Evolutionary conservation across 2,888 invertebrate species (phyloP), one percentile per base, ranked within the genome.

Genomic region (Latrodectus hesperus): DNA sequence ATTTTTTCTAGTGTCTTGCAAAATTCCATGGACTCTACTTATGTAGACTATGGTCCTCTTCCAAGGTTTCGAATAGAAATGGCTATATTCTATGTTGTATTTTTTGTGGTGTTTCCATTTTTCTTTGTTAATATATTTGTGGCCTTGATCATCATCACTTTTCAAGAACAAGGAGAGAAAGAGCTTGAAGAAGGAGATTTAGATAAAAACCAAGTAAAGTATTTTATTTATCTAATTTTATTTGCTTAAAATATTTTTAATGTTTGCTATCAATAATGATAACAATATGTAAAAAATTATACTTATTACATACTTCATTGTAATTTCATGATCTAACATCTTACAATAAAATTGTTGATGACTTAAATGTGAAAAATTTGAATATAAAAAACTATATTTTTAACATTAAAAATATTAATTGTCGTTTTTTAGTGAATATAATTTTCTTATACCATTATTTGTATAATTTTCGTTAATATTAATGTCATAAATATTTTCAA

Each of bases 51-150:
- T 94, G 99, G 99, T 94, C 99, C 99, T 93, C 96, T 98, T 93
- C 98, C 98, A 93, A 98, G 98, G 94, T 98, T 97, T 95, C 96
- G 99, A 93, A 99, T 99, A 94, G 99, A 99, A 95, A 99, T 99
- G 97, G 98, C 99, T 94, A 96, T 99, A 94, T 99, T 99, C 95
- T 99, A 99, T 95, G 98, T 99, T 93, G 99, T 99, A 94, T 99
- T 99, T 95, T 99, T 99, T 95, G 97, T 99, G 94, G 99, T 99
- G 93, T 99, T 99, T 95, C 99, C 99, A 92, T 99, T 99, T 95
- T 99, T 99, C 97, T 99, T 99, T 94, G 99, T 99, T 94, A 99
- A 99, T 95, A 99, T 99, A 95, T 99, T 99, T 96, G 99, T 99
- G 94, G 99, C 99, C 95, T 96, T 99, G 95, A 99, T 99, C 94